phyloP scores from a whole-genome alignment of 2,113 vertebrate genomes.

The Platanista minor region DNA sequence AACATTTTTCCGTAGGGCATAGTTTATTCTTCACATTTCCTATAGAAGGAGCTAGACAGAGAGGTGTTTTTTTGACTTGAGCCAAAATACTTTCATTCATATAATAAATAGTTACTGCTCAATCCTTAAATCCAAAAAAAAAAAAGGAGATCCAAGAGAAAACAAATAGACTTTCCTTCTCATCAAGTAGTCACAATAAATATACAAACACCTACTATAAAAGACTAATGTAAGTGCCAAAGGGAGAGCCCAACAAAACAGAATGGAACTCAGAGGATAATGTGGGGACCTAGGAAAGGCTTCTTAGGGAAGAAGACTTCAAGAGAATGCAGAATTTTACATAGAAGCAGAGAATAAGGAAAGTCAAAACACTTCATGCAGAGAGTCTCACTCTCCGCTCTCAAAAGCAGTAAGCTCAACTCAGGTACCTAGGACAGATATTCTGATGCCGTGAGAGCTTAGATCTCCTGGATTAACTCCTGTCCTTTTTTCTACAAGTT shows the following conservation, averaged over 20 bases:
- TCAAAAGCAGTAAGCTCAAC: neutral
- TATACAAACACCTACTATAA: neutral
- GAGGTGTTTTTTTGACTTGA: neutral
- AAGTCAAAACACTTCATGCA: neutral
- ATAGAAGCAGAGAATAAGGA: neutral
- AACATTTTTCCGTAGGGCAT: neutral
- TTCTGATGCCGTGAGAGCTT: neutral
- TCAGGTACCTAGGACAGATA: too few relatives aligned
- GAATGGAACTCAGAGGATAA: neutral
- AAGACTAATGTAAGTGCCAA: neutral
- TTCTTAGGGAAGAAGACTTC: neutral
- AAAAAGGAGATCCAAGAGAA: neutral
- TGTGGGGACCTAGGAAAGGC: fast-evolving
- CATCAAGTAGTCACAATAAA: neutral
- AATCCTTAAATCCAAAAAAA: neutral
- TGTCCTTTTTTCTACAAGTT: neutral
- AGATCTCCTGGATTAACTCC: neutral
- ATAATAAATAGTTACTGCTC: neutral
- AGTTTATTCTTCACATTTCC: neutral
- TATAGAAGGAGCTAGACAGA: neutral
- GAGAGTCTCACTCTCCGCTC: neutral
- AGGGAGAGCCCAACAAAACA: neutral
- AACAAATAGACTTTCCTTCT: neutral
- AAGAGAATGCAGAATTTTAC: neutral
- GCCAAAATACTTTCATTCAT: neutral